A percentile compares a stretch with the other conserved stretches of the same genome.
Evolutionary conservation across 2,113 vertebrate genomes (phyloP).

Genomic region (Motacilla tschutschensis): DNA sequence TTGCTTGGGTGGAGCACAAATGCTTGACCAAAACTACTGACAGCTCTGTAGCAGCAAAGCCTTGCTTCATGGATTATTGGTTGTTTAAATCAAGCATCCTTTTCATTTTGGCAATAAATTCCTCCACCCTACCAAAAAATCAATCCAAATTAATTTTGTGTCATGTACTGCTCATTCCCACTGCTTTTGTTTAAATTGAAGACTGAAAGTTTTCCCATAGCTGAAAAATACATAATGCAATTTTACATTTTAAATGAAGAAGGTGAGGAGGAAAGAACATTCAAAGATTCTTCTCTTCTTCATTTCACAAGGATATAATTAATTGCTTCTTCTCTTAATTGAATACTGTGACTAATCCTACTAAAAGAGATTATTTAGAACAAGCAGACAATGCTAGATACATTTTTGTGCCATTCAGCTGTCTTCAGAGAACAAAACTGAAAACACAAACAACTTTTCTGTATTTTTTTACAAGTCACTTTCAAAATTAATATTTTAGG

Average conservation of each 20-base stretch:
- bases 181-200: not conserved
- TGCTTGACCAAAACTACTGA: not conserved
- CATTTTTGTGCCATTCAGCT: constrained; percentile 44
- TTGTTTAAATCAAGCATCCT: not conserved
- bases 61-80: not conserved
- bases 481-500: constrained; percentile 64
- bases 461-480: constrained; percentile 34
- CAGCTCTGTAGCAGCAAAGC: not conserved
- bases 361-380: constrained; percentile 65
- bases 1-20: not conserved
- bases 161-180: not conserved
- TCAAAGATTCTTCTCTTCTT: constrained; percentile 47
- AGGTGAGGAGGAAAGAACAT: not conserved
- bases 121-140: not conserved
- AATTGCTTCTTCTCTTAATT: constrained; percentile 67
- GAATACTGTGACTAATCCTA: constrained; percentile 68
- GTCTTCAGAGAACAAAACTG: constrained; percentile 57
- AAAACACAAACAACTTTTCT: constrained; percentile 47
- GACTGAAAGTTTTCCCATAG: constrained; percentile 34
- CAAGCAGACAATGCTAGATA: constrained; percentile 42
- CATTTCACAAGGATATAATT: constrained; percentile 60
- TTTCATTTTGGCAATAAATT: not conserved
- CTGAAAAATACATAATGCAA: constrained; percentile 19
- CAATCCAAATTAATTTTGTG: constrained; percentile 23
- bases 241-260: constrained; percentile 33